Evolutionary conservation across 2,888 invertebrate genomes (phyloP).

Genomic region (Drosophila limbata): DNA sequence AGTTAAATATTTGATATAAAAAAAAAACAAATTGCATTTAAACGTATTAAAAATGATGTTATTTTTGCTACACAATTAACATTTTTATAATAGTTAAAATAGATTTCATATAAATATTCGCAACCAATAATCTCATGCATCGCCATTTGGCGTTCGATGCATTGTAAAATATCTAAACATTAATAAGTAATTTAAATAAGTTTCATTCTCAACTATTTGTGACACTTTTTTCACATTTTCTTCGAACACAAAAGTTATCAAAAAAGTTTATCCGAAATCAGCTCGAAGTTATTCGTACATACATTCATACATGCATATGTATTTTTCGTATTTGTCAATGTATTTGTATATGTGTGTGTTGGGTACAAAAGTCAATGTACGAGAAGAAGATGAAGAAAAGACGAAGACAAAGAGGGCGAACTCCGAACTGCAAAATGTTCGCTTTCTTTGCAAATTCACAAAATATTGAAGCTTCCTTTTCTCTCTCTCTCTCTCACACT

Average conservation of each 20-base stretch:
- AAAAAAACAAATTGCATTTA: conserved; percentile 84
- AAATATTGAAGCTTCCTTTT: conserved; percentile 15
- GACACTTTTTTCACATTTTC: conserved; percentile 46
- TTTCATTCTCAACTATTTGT: conserved; percentile 39
- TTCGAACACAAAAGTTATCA: conserved; percentile 33
- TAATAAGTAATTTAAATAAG: conserved; percentile 40
- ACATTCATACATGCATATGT: conserved; percentile 20
- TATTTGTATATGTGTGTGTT: conserved; percentile 78
- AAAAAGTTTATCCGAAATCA: conserved; percentile 43
- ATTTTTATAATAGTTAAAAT: conserved; percentile 55
- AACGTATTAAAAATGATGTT: conserved; percentile 67
- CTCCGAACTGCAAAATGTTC: conserved; percentile 6
- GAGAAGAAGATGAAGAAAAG: conserved; percentile 37
- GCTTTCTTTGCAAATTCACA: conserved; percentile 14
- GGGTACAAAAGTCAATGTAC: conserved; percentile 64
- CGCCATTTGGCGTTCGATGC: conserved; percentile 39
- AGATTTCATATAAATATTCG: conserved; percentile 66
- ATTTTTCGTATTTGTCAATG: conserved; percentile 75
- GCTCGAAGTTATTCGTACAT: conserved; percentile 16
- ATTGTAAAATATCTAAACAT: conserved; percentile 62
- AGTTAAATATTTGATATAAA: conserved; percentile 28
- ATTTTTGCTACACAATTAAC: conserved; percentile 47
- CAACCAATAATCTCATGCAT: conserved; percentile 35
- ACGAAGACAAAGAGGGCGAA: conserved; percentile 26
- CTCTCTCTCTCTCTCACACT: conserved; percentile 32